A percentile compares a stretch with the other conserved stretches of the same genome.
Evolutionary conservation across 2,797 vertebrate species (phyloP).

Genomic region (Anisognathus igniventris): DNA sequence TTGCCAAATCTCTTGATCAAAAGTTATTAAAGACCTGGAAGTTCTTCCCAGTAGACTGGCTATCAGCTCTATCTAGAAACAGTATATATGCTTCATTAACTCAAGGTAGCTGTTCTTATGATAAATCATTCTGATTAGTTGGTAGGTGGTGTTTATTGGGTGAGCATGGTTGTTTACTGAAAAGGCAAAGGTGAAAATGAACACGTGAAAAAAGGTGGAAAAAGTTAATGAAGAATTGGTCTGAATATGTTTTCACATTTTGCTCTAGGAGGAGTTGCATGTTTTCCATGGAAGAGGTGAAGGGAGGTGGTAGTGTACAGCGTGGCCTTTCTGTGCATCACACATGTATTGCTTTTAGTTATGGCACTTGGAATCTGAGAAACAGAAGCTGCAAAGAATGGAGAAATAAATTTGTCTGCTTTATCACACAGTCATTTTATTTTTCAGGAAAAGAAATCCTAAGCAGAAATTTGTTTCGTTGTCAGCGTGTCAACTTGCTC

Average conservation of each 20-base stretch:
- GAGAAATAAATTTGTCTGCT: background rate
- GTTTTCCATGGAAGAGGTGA: background rate
- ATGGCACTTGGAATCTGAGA: background rate
- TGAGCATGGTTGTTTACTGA: background rate
- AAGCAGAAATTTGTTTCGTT: background rate
- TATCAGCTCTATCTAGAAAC: background rate
- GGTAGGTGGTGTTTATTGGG: background rate
- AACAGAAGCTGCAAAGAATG: background rate
- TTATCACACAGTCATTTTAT: background rate
- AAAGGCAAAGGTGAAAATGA: background rate
- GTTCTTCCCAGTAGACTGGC: background rate
- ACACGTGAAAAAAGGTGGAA: no score
- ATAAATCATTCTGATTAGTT: background rate
- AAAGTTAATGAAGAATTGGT: background rate
- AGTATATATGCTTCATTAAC: background rate
- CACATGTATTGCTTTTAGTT: rapidly evolving
- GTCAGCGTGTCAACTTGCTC: background rate
- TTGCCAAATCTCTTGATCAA: background rate
- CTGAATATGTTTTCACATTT: background rate
- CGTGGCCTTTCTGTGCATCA: background rate
- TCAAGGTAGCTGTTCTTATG: rapidly evolving
- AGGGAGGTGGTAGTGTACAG: background rate
- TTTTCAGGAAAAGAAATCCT: background rate
- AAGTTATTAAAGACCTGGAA: background rate
- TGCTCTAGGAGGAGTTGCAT: background rate